A percentile compares a stretch with the other conserved stretches of the same genome.
phyloP scores from a whole-genome alignment of 1,140 invertebrate species.

The Thaumatotibia leucotreta region DNA sequence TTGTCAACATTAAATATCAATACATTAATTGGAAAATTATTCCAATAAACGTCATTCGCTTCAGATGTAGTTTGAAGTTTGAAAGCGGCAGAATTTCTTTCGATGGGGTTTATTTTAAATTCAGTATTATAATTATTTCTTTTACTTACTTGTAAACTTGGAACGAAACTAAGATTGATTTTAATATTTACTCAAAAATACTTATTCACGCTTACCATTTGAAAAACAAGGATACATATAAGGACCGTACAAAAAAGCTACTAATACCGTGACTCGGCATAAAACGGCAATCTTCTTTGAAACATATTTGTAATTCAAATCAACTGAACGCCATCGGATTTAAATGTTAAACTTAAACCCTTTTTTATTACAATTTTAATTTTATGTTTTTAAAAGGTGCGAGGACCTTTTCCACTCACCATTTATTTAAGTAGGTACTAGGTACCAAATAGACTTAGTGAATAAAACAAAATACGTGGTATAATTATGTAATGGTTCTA shows the following conservation, averaged over 20 bases:
- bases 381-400: background rate
- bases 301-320: constrained; percentile 49
- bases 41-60: too few relatives aligned
- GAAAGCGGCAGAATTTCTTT: too few relatives aligned
- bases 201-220: background rate
- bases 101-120: too few relatives aligned
- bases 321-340: constrained; percentile 22
- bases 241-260: background rate
- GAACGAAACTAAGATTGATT: background rate
- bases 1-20: too few relatives aligned
- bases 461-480: too few relatives aligned
- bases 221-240: background rate
- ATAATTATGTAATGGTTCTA: too few relatives aligned
- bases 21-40: too few relatives aligned
- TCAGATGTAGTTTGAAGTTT: too few relatives aligned
- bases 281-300: constrained; percentile 33
- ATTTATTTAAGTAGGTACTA: too few relatives aligned
- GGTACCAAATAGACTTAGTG: too few relatives aligned
- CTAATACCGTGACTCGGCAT: constrained; percentile 34
- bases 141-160: background rate
- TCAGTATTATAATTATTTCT: too few relatives aligned
- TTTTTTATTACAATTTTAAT: background rate
- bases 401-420: background rate
- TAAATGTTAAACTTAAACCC: constrained; percentile 5
- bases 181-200: background rate